Conservation (phyloP, 1,140 invertebrate genomes). For the Mya arenaria region DNA sequence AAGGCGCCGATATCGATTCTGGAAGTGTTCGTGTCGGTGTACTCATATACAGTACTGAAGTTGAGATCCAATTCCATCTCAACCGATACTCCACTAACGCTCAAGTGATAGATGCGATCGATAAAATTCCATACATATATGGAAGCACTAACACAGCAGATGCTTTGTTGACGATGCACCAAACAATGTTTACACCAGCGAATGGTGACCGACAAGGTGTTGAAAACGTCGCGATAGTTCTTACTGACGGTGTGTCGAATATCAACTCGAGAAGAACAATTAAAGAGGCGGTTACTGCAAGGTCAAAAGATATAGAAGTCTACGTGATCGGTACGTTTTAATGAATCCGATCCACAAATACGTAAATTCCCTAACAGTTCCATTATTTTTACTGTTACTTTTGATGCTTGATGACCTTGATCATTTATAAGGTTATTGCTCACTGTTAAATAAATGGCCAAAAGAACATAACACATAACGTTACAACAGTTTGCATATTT, state of each 20-base stretch:
- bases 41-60: conserved; percentile 69
- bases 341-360: too few species aligned
- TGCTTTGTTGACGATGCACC: conserved; percentile 67
- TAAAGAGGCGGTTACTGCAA: conserved; percentile 65
- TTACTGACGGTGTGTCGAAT: conserved; percentile 75
- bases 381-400: too few species aligned
- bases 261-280: conserved; percentile 71
- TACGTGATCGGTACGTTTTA: conserved; percentile 70
- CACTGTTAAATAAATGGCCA: too few species aligned
- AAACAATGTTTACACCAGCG: conserved; percentile 64
- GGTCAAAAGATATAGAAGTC: conserved; percentile 64
- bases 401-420: too few species aligned
- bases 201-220: conserved; percentile 72
- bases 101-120: conserved; percentile 64
- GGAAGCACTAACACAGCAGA: conserved; percentile 75
- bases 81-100: conserved; percentile 59
- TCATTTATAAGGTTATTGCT: too few species aligned
- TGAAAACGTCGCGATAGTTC: conserved; percentile 67
- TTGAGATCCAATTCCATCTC: conserved; percentile 67
- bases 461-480: too few species aligned
- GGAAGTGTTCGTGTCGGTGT: conserved; percentile 69
- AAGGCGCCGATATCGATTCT: conserved; percentile 67
- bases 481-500: too few species aligned
- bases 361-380: too few species aligned
- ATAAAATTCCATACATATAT: conserved; percentile 66